Percentiles rank a stretch among this genome's conserved stretches.
phyloP scores from a whole-genome alignment of 2,113 vertebrate genomes.

The Atlantisia rogersi region DNA sequence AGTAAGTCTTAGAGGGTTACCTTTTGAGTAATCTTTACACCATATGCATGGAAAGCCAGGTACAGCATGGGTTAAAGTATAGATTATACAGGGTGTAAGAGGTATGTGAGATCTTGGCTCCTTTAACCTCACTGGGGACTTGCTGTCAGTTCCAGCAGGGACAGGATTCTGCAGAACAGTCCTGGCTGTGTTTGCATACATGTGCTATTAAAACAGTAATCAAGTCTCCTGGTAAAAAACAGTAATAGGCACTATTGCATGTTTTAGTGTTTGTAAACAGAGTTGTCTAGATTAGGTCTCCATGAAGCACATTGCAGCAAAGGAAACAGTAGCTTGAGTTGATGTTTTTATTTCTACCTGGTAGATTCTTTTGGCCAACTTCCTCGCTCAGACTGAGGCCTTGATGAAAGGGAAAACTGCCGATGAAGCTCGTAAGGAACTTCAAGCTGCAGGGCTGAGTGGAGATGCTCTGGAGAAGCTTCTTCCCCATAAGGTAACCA shows the following conservation, averaged over 20 bases:
- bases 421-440: constrained; percentile 87
- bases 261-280: not conserved
- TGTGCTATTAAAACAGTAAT: not conserved
- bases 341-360: not conserved
- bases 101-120: not conserved
- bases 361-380: constrained; percentile 95
- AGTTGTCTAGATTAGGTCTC: not conserved
- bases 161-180: not conserved
- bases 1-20: not conserved
- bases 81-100: not conserved
- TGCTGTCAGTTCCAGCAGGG: not conserved
- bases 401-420: constrained; percentile 93
- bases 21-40: not conserved
- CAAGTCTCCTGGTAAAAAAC: not conserved
- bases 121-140: not conserved
- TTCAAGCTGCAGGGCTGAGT: constrained; percentile 82
- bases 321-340: not conserved
- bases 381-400: constrained; percentile 95
- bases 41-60: too few species aligned
- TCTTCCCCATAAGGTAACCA: constrained; percentile 90
- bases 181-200: not conserved
- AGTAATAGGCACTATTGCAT: not conserved
- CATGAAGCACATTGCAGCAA: not conserved
- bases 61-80: not conserved
- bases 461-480: constrained; percentile 85